A percentile compares a stretch with the other conserved stretches of the same genome.
These are phyloP conservation scores for Volucella inanis DNA, from an alignment of 2,888 invertebrate genomes.

Conservation along the genomic window DNA sequence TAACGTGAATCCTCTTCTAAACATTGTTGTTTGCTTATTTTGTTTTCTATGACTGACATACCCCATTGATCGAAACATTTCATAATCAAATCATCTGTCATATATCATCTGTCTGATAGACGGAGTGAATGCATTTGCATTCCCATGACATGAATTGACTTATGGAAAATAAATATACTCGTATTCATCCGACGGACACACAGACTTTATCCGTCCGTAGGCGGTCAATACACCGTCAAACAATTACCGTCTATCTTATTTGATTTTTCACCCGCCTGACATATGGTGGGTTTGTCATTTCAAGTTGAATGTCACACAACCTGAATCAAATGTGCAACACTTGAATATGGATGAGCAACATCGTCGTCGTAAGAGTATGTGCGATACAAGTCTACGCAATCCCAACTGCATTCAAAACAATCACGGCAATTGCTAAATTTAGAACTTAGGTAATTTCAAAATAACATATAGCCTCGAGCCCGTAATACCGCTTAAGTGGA, in stretches of 20 bases:
- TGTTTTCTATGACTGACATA: no score
- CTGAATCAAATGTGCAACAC: slow-evolving; percentile 16
- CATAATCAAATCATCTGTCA: no score
- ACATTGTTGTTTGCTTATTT: no score
- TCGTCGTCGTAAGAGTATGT: neutral
- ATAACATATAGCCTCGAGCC: slow-evolving; percentile 34
- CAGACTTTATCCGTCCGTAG: slow-evolving; percentile 26
- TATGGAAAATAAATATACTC: neutral
- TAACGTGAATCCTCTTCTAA: no score
- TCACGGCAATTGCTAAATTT: slow-evolving; percentile 62
- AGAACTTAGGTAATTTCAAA: slow-evolving; percentile 65
- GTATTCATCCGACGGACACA: slow-evolving; percentile 10
- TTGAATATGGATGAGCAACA: slow-evolving; percentile 57
- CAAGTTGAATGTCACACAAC: slow-evolving; percentile 34
- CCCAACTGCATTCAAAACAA: neutral
- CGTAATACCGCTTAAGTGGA: neutral
- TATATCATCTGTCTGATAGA: no score
- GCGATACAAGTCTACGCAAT: slow-evolving; percentile 43
- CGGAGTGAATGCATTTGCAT: no score
- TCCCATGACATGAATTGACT: slow-evolving; percentile 15
- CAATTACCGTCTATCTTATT: slow-evolving; percentile 31
- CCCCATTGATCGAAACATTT: no score
- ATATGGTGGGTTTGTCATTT: slow-evolving; percentile 20
- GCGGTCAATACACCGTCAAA: slow-evolving; percentile 32
- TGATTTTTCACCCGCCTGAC: slow-evolving; percentile 23